These are phyloP conservation scores for Hydrocynus forskahlii DNA, from an alignment of 2,797 vertebrate species.

Conservation along the genomic window DNA sequence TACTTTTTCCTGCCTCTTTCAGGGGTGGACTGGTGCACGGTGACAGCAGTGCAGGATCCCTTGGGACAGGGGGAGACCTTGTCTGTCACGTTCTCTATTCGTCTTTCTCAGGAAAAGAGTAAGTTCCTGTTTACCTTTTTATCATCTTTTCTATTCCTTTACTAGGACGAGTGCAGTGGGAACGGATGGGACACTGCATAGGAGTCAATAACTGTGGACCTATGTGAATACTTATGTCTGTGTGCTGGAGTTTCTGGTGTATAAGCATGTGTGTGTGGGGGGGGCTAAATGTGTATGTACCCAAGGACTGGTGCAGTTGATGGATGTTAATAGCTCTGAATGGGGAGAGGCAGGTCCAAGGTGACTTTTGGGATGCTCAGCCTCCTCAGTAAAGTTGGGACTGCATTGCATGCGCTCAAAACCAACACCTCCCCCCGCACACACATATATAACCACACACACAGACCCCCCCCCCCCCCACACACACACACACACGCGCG, in stretches of 20 bases:
- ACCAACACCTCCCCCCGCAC: neutral
- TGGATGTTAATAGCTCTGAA: constrained; percentile 43
- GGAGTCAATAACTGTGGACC: constrained; percentile 8
- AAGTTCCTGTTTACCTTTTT: constrained; percentile 49
- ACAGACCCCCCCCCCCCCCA: too few species aligned
- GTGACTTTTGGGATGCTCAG: constrained; percentile 69
- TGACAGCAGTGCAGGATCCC: constrained; percentile 34
- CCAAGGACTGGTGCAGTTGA: constrained; percentile 3
- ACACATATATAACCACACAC: too few species aligned
- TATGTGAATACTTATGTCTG: neutral
- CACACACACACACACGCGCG: neutral
- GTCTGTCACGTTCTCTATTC: constrained; percentile 32
- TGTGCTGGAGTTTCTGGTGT: neutral
- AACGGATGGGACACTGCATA: constrained; percentile 17
- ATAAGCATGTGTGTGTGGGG: neutral
- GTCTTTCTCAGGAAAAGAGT: constrained; percentile 51
- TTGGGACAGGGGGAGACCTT: constrained; percentile 25
- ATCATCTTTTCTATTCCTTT: constrained; percentile 16
- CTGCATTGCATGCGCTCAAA: constrained; percentile 67
- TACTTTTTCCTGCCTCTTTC: constrained; percentile 44
- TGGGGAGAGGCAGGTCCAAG: constrained; percentile 65
- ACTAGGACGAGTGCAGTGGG: neutral
- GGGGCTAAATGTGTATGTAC: constrained; percentile 17
- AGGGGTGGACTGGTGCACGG: constrained; percentile 40
- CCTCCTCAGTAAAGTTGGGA: constrained; percentile 70